Conservation (phyloP, 1,140 invertebrate genomes). For the Drosophila melanogaster region DNA sequence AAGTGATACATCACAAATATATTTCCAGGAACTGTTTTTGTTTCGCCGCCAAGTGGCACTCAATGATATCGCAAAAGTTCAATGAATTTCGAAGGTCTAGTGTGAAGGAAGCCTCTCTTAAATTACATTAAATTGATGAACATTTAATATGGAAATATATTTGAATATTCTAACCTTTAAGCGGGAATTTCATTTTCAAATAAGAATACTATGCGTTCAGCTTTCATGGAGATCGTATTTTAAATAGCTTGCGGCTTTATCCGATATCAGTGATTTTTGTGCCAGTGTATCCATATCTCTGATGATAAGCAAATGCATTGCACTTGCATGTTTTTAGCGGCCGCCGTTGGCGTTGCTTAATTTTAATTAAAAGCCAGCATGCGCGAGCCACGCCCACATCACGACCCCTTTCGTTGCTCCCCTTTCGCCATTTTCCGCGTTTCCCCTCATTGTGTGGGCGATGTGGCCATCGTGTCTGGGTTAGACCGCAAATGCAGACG, state of each 20-base stretch:
- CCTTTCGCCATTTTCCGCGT: neutral
- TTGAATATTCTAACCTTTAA: no score
- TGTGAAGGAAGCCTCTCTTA: neutral
- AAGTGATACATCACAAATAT: conserved; percentile 8
- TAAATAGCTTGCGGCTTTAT: no score
- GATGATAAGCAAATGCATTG: conserved; percentile 29
- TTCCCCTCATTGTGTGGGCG: conserved; percentile 5
- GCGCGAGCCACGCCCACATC: neutral
- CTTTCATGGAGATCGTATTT: no score
- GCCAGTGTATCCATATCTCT: neutral
- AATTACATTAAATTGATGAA: neutral
- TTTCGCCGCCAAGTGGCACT: no score
- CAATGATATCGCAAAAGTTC: neutral
- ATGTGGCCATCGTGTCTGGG: conserved; percentile 25
- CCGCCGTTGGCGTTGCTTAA: conserved; percentile 38
- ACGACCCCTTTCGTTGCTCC: neutral
- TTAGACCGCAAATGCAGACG: conserved; percentile 39
- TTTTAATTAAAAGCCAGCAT: conserved; percentile 63
- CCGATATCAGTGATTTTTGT: neutral
- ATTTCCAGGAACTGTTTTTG: conserved; percentile 9
- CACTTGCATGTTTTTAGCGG: conserved; percentile 29
- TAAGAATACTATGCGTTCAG: no score
- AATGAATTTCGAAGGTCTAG: neutral
- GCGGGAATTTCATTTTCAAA: no score
- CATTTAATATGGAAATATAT: no score